Conservation (phyloP, 2,888 invertebrate genomes). For the Yponomeuta plumbellus region DNA sequence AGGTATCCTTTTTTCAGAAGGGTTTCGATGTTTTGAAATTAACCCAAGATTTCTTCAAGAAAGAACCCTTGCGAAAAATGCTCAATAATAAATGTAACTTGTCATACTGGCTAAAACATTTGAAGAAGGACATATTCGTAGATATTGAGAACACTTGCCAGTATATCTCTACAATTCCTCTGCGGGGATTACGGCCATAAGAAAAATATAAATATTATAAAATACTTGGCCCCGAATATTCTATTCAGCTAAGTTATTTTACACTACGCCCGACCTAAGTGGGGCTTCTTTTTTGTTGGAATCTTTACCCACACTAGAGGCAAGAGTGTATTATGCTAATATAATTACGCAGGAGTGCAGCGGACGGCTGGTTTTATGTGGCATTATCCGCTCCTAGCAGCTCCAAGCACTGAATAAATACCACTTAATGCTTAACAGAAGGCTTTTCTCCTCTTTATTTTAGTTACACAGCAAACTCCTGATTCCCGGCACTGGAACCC, state of each 20-base stretch:
- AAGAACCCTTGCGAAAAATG: neutral
- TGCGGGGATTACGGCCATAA: neutral
- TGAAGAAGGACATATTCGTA: neutral
- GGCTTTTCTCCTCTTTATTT: conserved; percentile 6
- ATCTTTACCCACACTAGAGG: conserved; percentile 2
- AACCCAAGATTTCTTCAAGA: neutral
- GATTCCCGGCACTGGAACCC: neutral
- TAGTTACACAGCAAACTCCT: neutral
- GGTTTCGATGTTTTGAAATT: neutral
- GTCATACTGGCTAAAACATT: neutral
- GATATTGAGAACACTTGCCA: neutral
- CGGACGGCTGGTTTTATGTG: conserved; percentile 18
- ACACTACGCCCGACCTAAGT: neutral
- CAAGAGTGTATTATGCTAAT: conserved; percentile 17
- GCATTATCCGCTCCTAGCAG: conserved; percentile 27
- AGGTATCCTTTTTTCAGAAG: neutral
- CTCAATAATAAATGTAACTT: neutral
- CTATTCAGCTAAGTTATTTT: neutral
- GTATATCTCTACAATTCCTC: neutral
- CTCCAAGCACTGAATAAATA: conserved; percentile 12
- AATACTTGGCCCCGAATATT: neutral
- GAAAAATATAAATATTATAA: neutral
- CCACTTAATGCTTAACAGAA: conserved; percentile 13
- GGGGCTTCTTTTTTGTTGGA: neutral
- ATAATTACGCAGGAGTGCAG: conserved; percentile 17